phyloP scores from a whole-genome alignment of 1,140 invertebrate species.

The Pachypeltis micranthus region DNA sequence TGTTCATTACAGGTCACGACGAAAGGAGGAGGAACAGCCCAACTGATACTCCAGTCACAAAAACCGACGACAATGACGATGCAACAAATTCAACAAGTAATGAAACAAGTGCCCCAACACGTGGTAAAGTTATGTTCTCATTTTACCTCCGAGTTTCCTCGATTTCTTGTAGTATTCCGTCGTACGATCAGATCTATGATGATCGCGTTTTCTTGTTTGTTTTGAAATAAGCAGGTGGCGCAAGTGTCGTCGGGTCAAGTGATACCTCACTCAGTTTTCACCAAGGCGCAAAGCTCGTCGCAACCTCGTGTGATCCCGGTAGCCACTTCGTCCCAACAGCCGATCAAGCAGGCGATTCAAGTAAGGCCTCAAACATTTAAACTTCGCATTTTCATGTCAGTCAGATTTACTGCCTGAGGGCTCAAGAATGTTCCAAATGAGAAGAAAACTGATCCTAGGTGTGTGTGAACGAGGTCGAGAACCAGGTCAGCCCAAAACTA shows the following conservation, averaged over 20 bases:
- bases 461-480: too few relatives aligned
- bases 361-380: too few relatives aligned
- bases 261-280: slow-evolving; percentile 30
- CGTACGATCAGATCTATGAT: slow-evolving; percentile 1
- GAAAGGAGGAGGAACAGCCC: slow-evolving; percentile 42
- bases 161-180: too few relatives aligned
- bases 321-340: slow-evolving; percentile 30
- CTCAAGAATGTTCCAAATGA: too few relatives aligned
- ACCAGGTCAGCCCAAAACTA: too few relatives aligned
- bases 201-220: slow-evolving; percentile 10
- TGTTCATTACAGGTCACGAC: slow-evolving; percentile 31
- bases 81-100: slow-evolving; percentile 65
- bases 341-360: slow-evolving; percentile 44
- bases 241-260: slow-evolving; percentile 25
- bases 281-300: slow-evolving; percentile 26
- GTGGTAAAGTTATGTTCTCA: slow-evolving; percentile 33
- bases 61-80: slow-evolving; percentile 58
- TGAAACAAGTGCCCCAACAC: slow-evolving; percentile 48
- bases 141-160: too few relatives aligned
- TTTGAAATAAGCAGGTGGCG: slow-evolving; percentile 28
- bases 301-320: slow-evolving; percentile 42
- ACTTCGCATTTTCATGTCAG: too few relatives aligned
- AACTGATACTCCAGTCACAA: slow-evolving; percentile 48
- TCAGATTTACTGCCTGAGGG: too few relatives aligned
- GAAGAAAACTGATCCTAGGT: too few relatives aligned